Evolutionary conservation across 2,113 vertebrate species (phyloP).

Genomic region (Zapornia atra): DNA sequence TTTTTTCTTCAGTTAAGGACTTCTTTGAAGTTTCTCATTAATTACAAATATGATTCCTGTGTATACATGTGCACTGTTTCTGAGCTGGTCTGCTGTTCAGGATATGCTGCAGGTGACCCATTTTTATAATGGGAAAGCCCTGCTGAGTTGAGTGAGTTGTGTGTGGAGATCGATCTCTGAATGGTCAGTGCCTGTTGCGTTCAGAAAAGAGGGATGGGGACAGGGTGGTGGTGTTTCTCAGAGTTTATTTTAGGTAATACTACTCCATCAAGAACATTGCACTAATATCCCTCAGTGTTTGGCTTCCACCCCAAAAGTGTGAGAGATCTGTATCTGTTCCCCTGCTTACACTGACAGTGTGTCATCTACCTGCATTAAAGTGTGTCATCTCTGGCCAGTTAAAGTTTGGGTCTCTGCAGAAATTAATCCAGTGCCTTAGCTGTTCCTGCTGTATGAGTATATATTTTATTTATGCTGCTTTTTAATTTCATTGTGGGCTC

Average conservation of each 20-base stretch:
- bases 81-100: not conserved
- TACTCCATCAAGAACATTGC: not conserved
- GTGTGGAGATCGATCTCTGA: not conserved
- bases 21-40: not conserved
- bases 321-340: not conserved
- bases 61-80: not conserved
- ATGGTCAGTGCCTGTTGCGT: not conserved
- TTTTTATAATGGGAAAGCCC: not conserved
- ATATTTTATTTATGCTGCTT: not conserved
- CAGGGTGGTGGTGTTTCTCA: not conserved
- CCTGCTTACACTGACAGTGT: not conserved
- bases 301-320: not conserved
- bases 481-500: not conserved
- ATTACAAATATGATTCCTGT: not conserved
- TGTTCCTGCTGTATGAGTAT: not conserved
- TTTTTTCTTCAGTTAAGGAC: not conserved
- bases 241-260: not conserved
- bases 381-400: not conserved
- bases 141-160: not conserved
- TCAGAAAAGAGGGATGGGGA: not conserved
- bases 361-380: not conserved
- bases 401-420: not conserved
- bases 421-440: not conserved
- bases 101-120: not conserved
- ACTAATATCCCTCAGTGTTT: not conserved